Evolutionary conservation across 1,140 invertebrate genomes (phyloP).

Genomic region (Megalonaias nervosa): DNA sequence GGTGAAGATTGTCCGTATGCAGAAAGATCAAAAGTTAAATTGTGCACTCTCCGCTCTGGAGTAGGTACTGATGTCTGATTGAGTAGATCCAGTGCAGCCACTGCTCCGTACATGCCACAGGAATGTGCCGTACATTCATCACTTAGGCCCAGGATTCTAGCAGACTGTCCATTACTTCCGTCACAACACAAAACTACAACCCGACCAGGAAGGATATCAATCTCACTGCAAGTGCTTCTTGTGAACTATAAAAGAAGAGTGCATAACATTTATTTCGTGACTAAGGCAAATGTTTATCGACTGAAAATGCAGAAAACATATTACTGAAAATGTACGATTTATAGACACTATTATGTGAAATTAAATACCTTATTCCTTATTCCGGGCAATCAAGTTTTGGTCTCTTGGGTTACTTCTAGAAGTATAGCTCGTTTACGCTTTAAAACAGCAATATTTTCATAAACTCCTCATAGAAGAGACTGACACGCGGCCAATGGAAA

Average conservation of each 20-base stretch:
- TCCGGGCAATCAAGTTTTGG: too few species aligned
- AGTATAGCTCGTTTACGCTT: too few species aligned
- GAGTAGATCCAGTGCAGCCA: slow-evolving; percentile 60
- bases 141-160: slow-evolving; percentile 59
- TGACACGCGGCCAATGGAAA: too few species aligned
- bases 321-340: too few species aligned
- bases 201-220: slow-evolving; percentile 55
- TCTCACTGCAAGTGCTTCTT: slow-evolving; percentile 49
- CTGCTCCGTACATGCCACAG: slow-evolving; percentile 62
- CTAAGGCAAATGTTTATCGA: too few species aligned
- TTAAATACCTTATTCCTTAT: too few species aligned
- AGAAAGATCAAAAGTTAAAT: slow-evolving; percentile 65
- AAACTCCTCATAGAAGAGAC: too few species aligned
- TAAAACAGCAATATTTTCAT: too few species aligned
- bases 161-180: slow-evolving; percentile 58
- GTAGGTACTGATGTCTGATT: slow-evolving; percentile 58
- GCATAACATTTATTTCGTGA: too few species aligned
- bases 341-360: too few species aligned
- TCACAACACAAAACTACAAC: slow-evolving; percentile 63
- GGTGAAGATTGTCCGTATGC: slow-evolving; percentile 53
- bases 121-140: slow-evolving; percentile 62
- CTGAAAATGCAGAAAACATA: too few species aligned
- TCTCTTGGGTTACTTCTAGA: too few species aligned
- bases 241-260: slow-evolving; percentile 54
- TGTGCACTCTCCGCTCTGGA: slow-evolving; percentile 62